phyloP scores from a whole-genome alignment of 2,797 vertebrate genomes.

The Sebastes steindachneri region DNA sequence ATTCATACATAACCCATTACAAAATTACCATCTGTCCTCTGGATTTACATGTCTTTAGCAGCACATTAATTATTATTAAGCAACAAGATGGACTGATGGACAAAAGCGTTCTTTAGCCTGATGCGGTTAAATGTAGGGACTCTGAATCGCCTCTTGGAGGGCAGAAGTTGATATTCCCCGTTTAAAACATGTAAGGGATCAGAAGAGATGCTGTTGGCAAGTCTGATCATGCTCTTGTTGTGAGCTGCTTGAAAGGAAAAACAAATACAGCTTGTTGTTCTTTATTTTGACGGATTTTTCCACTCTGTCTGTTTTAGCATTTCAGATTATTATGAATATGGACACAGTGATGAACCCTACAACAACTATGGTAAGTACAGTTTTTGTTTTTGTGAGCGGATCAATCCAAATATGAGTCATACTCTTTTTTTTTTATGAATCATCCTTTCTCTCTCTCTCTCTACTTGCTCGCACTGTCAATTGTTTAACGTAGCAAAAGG shows the following conservation, averaged over 20 bases:
- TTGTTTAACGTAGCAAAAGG: background rate
- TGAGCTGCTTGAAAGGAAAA: background rate
- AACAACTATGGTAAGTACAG: constrained; percentile 93
- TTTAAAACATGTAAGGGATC: too few relatives aligned
- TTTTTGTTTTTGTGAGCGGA: background rate
- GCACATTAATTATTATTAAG: too few relatives aligned
- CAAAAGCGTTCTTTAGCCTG: too few relatives aligned
- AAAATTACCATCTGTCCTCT: too few relatives aligned
- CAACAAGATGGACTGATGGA: too few relatives aligned
- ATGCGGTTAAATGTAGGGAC: too few relatives aligned
- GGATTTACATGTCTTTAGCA: too few relatives aligned
- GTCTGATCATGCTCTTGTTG: too few relatives aligned
- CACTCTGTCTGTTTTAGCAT: constrained; percentile 81
- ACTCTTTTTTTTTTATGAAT: background rate
- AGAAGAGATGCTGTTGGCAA: too few relatives aligned
- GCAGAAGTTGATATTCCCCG: too few relatives aligned
- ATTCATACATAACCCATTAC: too few relatives aligned
- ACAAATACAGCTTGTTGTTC: background rate
- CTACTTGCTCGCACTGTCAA: background rate
- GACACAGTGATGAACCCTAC: constrained; percentile 93
- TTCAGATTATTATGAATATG: constrained; percentile 97
- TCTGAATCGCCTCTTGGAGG: too few relatives aligned
- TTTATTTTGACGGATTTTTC: constrained; percentile 12
- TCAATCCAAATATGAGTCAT: constrained; percentile 1
- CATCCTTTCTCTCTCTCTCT: background rate